Conservation (phyloP, 92 coral and sea anemone species). For the Porites evermanni region DNA sequence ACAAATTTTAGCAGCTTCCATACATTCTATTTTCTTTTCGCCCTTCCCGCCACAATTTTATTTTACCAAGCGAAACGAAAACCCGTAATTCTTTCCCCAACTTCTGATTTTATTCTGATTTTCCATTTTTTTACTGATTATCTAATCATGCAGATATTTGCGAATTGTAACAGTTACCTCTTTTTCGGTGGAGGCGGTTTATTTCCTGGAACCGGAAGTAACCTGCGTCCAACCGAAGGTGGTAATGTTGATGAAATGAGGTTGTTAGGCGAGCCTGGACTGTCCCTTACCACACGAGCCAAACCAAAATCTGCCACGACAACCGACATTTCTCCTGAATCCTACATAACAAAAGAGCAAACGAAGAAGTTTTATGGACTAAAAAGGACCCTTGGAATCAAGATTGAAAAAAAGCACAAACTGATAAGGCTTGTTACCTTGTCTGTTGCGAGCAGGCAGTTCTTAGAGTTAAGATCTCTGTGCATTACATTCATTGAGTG, state of each 20-base stretch:
- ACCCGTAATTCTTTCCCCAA: too few species aligned
- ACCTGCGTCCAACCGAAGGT: conserved; percentile 30
- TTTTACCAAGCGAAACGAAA: too few species aligned
- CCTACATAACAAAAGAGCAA: conserved; percentile 53
- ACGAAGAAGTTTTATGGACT: background rate
- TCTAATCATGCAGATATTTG: background rate
- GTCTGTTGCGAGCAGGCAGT: conserved; percentile 88
- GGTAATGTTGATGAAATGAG: conserved; percentile 23
- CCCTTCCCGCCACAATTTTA: too few species aligned
- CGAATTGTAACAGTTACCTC: conserved; percentile 54
- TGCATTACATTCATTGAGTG: conserved; percentile 98
- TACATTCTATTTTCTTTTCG: too few species aligned
- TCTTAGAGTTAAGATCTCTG: conserved; percentile 93
- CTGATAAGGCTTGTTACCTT: conserved; percentile 60
- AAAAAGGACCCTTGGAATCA: too few species aligned
- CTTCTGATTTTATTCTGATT: background rate
- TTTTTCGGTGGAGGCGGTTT: conserved; percentile 96
- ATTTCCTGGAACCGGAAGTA: conserved; percentile 66
- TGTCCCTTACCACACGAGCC: conserved; percentile 76
- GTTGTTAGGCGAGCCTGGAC: conserved; percentile 51
- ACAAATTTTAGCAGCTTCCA: too few species aligned
- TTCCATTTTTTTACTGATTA: background rate
- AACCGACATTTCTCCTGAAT: conserved; percentile 73
- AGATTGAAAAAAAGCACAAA: too few species aligned
- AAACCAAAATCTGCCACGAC: conserved; percentile 99